Evolutionary conservation across 2,888 invertebrate species (phyloP), one percentile per base, ranked within the genome.

Genomic region (Diarsia dahlii): DNA sequence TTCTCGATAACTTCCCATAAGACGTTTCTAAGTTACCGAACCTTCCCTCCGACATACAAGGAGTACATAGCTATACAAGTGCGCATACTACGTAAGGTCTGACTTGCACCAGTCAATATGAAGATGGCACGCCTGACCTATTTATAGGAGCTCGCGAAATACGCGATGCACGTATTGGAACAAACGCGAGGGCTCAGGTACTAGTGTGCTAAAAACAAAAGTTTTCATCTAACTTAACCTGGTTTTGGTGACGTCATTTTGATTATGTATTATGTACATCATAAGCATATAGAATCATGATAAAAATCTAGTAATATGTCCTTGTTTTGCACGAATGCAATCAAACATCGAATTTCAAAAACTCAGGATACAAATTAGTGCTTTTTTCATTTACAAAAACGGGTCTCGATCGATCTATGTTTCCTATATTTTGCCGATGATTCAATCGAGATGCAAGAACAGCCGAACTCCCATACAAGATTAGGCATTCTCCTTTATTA

Each of bases 101-200:
- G 80, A 70, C 76, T 78, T 48, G 71, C 63, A 78, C 72, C 73
- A 84, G 86, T 88, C 88, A 88, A 86, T 88, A 86, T 86, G 86
- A 88, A 86, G 88, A 86, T 83, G 80, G 84, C 84, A 76, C 78
- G 71, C 74, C 65, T 86, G 86, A 86, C 86, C 86, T 88, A 88
- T 84, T 84, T 86, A 83, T 83, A 74, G 58, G 68, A 82, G 84
- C 86, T 63, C 72, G 71, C 69, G 39, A 69, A 85, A 83, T 83
- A 71, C 84, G 63, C 75, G 78, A 68, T 78, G 85, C 88, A 87
- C 88, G 75, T 83, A 87, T 86, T 74, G 73, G 72, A 75, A 77
- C 58, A 77, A 56, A 84, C 63, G 65, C 45, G 63, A 60, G 39
- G 39, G 23, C 20, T 48, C 71, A 70, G 46, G 45, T 71, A 75